Base-by-base conservation (phyloP, 2,888 invertebrate genomes). In the Dilophus febrilis region DNA sequence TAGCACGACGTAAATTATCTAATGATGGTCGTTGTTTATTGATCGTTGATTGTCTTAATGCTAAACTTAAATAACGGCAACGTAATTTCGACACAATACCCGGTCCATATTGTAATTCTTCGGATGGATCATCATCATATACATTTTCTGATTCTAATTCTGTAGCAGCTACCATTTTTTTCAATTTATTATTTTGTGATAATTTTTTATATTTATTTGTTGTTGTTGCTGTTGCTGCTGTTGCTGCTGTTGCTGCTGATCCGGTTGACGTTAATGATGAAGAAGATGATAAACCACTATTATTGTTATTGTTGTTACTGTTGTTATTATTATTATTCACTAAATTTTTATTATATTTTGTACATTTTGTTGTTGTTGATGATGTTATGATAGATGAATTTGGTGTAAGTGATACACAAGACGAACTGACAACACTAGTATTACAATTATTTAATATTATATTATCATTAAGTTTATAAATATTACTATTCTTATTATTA, bases 51-150 rank as follows among this genome's bases (percentile, higher is more conserved):
- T 83, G 82, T n/a, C 86, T 70, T 45, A 87, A 64, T 10, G 88
- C 84, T 47, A 88, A 70, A 58, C 82, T 85, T 46, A 90, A 70
- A 59, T 88, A 90, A 55, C 85, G 79, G 56, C 84, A 83, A 57
- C 84, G 78, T 48, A 90, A 70, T 51, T 81, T 81, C 54, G 83
- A 85, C 30, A 90, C 90, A 55, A 90, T 88, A 42, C 90, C 88
- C 38, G 90, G 90, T 1, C 90, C 90, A 66, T 90, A 88, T 55
- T 81, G 78, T 42, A 88, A 66, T 57, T 88, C 88, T 61, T 86
- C 86, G 48, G 71, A 70, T 39, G 71, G 69, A 54, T 74, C 73
- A 52, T 59, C 41, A 18, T 33, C 35, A 18, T n/a, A 16, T 54
- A 43, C 56, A 57, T 37, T 29, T 19, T 37, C 39, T 4, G 19